These are phyloP conservation scores for Promerops cafer DNA, from an alignment of 2,113 vertebrate species.

Conservation along the genomic window DNA sequence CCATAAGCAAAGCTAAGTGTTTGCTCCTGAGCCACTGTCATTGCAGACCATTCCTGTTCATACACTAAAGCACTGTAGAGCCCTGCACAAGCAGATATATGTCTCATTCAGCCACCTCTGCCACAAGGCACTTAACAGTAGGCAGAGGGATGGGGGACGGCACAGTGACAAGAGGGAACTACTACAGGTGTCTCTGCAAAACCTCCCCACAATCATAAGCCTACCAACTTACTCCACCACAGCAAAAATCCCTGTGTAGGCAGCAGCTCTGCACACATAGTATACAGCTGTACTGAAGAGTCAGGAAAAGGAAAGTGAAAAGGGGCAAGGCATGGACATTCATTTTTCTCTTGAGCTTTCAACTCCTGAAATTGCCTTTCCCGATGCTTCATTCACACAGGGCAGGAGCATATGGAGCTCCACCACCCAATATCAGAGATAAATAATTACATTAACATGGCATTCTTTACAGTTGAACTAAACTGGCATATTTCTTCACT, in stretches of 20 bases:
- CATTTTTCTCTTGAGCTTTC: not conserved
- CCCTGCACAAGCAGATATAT: rapidly evolving
- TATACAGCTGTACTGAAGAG: not conserved
- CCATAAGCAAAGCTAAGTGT: not conserved
- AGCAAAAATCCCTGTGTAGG: not conserved
- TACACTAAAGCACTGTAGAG: not conserved
- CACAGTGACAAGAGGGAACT: not conserved
- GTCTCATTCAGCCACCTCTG: not conserved
- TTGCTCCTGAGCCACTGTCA: not conserved
- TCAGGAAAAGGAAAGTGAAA: not conserved
- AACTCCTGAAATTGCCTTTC: not conserved
- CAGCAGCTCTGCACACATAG: rapidly evolving
- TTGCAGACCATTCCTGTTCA: not conserved
- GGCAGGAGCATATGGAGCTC: not conserved
- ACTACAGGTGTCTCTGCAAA: not conserved
- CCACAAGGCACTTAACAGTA: rapidly evolving
- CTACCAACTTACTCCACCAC: not conserved
- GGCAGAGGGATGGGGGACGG: not conserved
- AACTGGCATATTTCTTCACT: not conserved
- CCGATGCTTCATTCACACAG: not conserved
- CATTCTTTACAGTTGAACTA: not conserved
- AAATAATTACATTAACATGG: not conserved
- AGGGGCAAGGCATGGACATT: not conserved
- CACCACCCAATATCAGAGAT: not conserved
- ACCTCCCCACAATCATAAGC: not conserved